Evolutionary conservation across 2,888 invertebrate genomes (phyloP).

Genomic region (Rhingia campestris): DNA sequence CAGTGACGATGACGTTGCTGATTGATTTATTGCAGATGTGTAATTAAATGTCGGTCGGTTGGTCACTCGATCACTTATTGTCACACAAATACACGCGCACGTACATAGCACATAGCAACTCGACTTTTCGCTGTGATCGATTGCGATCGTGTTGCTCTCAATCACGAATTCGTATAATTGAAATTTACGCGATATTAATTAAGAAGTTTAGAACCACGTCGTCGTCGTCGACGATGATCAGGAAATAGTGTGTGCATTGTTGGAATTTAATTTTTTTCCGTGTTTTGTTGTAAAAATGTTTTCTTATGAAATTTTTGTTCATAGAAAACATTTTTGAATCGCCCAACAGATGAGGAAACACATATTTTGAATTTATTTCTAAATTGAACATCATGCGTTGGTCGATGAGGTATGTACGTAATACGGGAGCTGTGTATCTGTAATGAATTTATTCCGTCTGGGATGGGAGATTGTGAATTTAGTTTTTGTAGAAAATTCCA

Average conservation of each 20-base stretch:
- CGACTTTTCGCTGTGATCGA: constrained; percentile 48
- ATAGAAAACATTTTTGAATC: constrained; percentile 32
- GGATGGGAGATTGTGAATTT: too few relatives aligned
- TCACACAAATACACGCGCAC: constrained; percentile 30
- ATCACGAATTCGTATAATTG: constrained; percentile 71
- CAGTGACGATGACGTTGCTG: neutral
- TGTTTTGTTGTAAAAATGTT: constrained; percentile 10
- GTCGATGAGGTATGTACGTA: too few relatives aligned
- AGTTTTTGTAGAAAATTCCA: too few relatives aligned
- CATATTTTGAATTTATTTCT: constrained; percentile 52
- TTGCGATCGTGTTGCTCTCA: constrained; percentile 69
- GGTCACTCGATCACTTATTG: constrained; percentile 56
- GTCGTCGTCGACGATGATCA: constrained; percentile 15
- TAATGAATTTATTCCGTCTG: too few relatives aligned
- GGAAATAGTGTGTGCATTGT: constrained; percentile 36
- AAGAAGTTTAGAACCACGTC: constrained; percentile 41
- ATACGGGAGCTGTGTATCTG: too few relatives aligned
- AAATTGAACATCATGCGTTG: constrained; percentile 43
- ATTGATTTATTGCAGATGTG: constrained; percentile 68
- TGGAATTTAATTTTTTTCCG: constrained; percentile 22
- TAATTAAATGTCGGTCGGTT: constrained; percentile 50
- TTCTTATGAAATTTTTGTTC: constrained; percentile 11
- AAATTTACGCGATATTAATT: constrained; percentile 74
- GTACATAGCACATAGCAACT: neutral
- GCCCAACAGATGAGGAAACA: constrained; percentile 50